Evolutionary conservation across 64 coral and sea anemone species (phyloP), one percentile per base, ranked within the genome.

Genomic region (Trachythela sp.): DNA sequence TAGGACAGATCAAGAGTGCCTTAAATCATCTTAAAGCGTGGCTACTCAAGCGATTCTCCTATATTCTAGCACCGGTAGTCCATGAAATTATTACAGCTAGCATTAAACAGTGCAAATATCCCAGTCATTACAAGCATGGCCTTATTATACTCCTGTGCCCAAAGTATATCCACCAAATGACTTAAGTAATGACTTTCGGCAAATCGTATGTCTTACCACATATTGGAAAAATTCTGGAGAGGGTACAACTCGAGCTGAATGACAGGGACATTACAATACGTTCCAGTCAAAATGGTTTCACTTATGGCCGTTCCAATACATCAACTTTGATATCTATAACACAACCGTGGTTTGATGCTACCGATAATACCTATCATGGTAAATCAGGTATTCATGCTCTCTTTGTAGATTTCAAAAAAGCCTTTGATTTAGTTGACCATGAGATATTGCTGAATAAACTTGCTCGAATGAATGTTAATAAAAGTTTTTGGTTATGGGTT

Each of bases 61-160:
- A 77, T 77, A 38, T 77, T 4, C 71, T 77, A 38, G 71, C 71
- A 13, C 71, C 71, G 17, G 36, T 77, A 5, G 32, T 77, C 9
- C 9, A 77, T 35, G 71, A 77, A 35, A 77, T 77, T 26, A 77
- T 77, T 26, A 77, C 71, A 77, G 71, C 71, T 17, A 77, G n/a
- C 71, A 77, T 77, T 35, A 77, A 32, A 77, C 32, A 77, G 24
- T n/a, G 64, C 64, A 70, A 70, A 32, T 70, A 32, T n/a, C 64
- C 64, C 7, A 32, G 30, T 32, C 64, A n/a, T 5, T 26, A 70
- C 30, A 70, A 9, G 30, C 64, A 70, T n/a, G 64, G 64, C 24
- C 24, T 70, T 22, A 22, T 70, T 70, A n/a, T n/a, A n/a, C n/a
- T n/a, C n/a, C n/a, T n/a, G n/a, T n/a, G n/a, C n/a, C n/a, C n/a